phyloP scores from a whole-genome alignment of 2,797 vertebrate genomes.

The Crocidura indochinensis region DNA sequence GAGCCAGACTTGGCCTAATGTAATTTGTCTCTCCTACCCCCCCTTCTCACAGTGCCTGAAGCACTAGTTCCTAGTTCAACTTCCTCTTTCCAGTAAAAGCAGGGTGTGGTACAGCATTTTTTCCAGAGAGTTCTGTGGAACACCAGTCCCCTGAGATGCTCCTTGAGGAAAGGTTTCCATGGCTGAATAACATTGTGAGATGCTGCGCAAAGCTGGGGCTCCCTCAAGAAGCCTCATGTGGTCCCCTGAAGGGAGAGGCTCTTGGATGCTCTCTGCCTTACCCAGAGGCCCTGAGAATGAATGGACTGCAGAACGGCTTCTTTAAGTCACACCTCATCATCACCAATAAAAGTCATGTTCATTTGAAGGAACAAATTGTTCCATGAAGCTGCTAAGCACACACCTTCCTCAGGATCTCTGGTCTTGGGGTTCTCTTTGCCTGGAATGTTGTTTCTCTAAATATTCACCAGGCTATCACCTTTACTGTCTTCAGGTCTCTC shows the following conservation, averaged over 20 bases:
- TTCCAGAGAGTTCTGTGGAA: constrained; percentile 77
- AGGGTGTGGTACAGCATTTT: constrained; percentile 79
- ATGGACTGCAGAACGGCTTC: constrained; percentile 6
- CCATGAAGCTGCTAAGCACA: not conserved
- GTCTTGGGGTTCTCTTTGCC: not conserved
- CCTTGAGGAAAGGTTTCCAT: constrained; percentile 77
- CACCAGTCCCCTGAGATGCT: constrained; percentile 72
- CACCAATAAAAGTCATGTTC: constrained; percentile 23
- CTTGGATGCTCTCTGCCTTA: constrained; percentile 38
- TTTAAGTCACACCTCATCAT: constrained; percentile 54
- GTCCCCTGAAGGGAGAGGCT: not conserved
- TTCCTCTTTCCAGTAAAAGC: constrained; percentile 80
- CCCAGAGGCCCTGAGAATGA: constrained; percentile 9
- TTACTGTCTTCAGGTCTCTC: not conserved
- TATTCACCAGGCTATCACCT: not conserved
- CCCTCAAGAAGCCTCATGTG: not conserved
- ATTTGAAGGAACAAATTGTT: not conserved
- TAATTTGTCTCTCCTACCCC: not conserved
- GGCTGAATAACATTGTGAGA: constrained; percentile 69
- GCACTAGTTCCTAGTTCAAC: constrained; percentile 38
- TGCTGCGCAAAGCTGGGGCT: not conserved
- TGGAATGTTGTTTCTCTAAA: not conserved
- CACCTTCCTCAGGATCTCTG: not conserved
- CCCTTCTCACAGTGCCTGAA: not conserved
- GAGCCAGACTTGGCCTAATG: not conserved